Percentiles rank a stretch among this genome's conserved stretches.
phyloP scores from a whole-genome alignment of 2,113 vertebrate species.

The Centropristis striata region DNA sequence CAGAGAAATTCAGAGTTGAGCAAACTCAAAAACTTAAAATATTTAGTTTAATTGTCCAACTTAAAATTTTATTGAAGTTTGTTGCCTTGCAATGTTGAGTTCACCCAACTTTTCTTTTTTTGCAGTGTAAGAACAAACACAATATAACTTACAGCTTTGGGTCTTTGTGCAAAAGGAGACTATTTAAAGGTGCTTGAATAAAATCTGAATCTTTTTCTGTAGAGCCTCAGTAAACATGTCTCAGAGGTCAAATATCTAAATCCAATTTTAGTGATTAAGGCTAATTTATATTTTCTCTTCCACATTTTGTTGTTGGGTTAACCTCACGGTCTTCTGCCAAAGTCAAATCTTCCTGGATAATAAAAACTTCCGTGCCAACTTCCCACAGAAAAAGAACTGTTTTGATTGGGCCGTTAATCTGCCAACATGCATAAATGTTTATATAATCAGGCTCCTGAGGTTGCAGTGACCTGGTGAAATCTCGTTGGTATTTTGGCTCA shows the following conservation, averaged over 20 bases:
- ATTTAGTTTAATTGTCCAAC: too few species aligned
- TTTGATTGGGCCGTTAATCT: background rate
- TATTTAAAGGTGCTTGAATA: background rate
- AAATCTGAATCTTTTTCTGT: background rate
- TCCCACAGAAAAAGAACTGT: background rate
- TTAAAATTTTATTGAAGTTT: too few species aligned
- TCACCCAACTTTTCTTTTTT: too few species aligned
- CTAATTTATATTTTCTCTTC: background rate
- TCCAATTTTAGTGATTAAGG: background rate
- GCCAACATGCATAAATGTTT: slow-evolving; percentile 1
- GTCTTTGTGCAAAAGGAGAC: background rate
- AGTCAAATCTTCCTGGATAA: background rate
- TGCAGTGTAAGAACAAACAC: too few species aligned
- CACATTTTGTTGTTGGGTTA: background rate
- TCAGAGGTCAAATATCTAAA: background rate
- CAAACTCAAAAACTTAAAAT: too few species aligned
- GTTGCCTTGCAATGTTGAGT: too few species aligned
- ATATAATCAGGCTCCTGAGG: background rate
- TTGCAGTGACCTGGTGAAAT: background rate
- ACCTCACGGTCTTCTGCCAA: background rate
- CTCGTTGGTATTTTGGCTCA: background rate
- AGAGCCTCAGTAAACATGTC: background rate
- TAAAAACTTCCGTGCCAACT: background rate
- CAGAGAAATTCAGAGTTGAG: too few species aligned
- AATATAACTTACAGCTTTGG: background rate